These are phyloP conservation scores for Mastigias papua DNA, from an alignment of 30 jellyfish, hydroid and myxozoan genomes.

Conservation along the genomic window DNA sequence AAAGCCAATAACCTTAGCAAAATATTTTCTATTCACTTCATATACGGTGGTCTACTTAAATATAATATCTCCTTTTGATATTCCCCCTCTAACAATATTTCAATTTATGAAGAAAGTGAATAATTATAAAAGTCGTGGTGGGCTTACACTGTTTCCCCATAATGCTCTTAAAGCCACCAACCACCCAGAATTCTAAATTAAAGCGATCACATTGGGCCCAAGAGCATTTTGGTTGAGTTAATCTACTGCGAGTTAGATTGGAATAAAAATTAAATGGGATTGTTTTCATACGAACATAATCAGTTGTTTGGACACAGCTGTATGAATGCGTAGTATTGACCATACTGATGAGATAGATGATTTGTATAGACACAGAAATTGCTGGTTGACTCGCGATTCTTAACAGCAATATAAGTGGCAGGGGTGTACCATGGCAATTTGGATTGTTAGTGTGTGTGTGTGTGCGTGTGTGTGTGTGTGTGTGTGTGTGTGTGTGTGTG, in stretches of 20 bases:
- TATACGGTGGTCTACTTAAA: conserved; percentile 1
- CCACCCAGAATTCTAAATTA: background rate
- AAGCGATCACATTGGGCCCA: background rate
- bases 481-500: too few relatives aligned
- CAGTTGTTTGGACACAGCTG: background rate
- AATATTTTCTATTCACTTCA: background rate
- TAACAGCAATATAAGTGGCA: too few relatives aligned
- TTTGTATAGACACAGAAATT: too few relatives aligned
- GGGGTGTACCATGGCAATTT: too few relatives aligned
- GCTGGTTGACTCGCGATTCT: too few relatives aligned
- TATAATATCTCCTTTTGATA: background rate
- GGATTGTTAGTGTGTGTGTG: too few relatives aligned
- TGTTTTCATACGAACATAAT: background rate
- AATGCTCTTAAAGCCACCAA: conserved; percentile 7
- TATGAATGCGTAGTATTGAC: background rate
- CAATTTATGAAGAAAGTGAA: background rate
- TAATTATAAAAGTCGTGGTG: background rate
- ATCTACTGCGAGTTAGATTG: background rate
- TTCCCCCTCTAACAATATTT: background rate
- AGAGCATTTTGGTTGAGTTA: background rate
- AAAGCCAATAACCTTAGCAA: background rate
- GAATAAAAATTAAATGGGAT: background rate
- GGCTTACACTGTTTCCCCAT: conserved; percentile 2
- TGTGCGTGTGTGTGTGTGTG: too few relatives aligned
- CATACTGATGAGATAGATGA: too few relatives aligned